Base-by-base conservation (phyloP, 2,888 invertebrate species). In the Chymomyza amoena region DNA sequence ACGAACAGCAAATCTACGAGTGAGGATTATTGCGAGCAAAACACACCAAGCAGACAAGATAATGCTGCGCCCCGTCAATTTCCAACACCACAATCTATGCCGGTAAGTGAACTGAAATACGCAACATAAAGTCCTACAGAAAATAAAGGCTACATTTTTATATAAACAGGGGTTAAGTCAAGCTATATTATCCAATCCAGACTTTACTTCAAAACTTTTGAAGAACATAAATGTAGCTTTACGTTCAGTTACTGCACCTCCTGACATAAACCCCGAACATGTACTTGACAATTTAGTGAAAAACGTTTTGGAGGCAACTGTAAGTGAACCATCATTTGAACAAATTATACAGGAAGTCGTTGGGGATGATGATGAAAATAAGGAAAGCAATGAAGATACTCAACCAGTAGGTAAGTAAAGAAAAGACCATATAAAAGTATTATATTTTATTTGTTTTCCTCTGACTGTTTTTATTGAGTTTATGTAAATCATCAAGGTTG, bases 261-360 rank as follows among this genome's bases (percentile, higher is more conserved):
- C 81, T 0, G 61, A 68, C 0, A 68, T 88, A 0, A 73, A 71
- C 54, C 80, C 85, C 1, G 82, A 80, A 61, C 79, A 84, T 10
- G 72, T 91, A 60, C 72, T 91, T 9, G 90, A 91, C 68, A 79
- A 85, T 56, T 80, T 91, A 71, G 90, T 92, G 0, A 88, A 89
- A 64, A 89, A 89, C 67, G 90, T 92, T 62, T 67, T 91, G 28
- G 85, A 88, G 60, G 90, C 89, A 2, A 91, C 90, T 1, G 91
- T 91, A 70, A 87, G 86, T 54, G 91, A 92, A 79, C 90, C 91
- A 10, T 84, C 86, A 1, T 91, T 91, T 75, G 88, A 91, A 75
- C 88, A 87, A 45, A 82, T 92, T 7, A 73, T 91, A 20, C 79
- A 90, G 50, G 89, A 91, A 32, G 90, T 90, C 25, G 81, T 91